A percentile compares a stretch with the other conserved stretches of the same genome.
Conservation (phyloP, 2,888 invertebrate species). For the Apamea epomidion region DNA sequence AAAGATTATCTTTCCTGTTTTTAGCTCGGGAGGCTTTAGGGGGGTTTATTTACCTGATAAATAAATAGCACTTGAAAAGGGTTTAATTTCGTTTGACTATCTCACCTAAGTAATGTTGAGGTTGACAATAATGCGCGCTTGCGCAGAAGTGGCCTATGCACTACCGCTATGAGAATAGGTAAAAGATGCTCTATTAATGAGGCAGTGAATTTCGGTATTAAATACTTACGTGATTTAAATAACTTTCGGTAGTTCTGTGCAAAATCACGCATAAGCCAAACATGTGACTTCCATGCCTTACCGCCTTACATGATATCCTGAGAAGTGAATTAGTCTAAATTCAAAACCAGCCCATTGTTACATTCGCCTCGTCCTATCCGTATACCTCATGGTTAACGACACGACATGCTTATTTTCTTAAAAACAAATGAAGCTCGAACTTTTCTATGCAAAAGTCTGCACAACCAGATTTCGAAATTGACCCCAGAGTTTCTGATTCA, state of each 20-base stretch:
- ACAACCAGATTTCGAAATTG: not conserved
- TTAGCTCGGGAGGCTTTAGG: not conserved
- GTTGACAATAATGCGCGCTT: not conserved
- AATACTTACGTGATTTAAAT: not conserved
- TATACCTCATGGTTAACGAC: not conserved
- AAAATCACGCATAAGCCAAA: not conserved
- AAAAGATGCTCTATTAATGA: not conserved
- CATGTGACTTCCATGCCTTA: not conserved
- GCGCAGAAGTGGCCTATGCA: not conserved
- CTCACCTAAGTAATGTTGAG: not conserved
- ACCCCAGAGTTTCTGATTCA: constrained; percentile 4
- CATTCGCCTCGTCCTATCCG: not conserved
- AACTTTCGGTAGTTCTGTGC: not conserved
- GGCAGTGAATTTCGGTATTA: too few species aligned
- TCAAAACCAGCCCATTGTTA: not conserved
- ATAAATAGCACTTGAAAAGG: not conserved
- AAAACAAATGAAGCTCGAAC: not conserved
- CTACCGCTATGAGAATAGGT: not conserved
- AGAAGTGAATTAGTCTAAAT: not conserved
- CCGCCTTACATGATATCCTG: not conserved
- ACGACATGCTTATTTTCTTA: not conserved
- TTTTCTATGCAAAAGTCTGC: not conserved
- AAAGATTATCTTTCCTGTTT: constrained; percentile 44
- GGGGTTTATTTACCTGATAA: constrained; percentile 2
- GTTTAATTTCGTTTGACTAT: not conserved